Evolutionary conservation across 2,888 invertebrate species (phyloP), one percentile per base, ranked within the genome.

Genomic region (Aromia moschata): DNA sequence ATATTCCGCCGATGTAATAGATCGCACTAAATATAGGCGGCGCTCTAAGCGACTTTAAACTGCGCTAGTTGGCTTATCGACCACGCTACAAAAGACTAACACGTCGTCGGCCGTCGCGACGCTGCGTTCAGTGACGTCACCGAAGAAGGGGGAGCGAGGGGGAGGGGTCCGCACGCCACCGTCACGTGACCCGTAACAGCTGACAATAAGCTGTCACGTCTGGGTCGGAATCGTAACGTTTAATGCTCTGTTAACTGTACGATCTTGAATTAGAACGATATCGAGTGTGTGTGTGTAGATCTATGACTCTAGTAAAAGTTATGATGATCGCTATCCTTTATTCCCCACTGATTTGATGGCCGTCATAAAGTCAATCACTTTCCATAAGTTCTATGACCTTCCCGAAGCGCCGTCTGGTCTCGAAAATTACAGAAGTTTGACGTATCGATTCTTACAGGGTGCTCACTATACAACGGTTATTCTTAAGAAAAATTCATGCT

Each of bases 101-200:
- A 59, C 64, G 59, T 57, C 57, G 64, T 45, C 37, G 65, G 68
- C 58, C 68, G 65, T 68, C 68, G 68, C 64, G 65, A 61, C 65
- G 64, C 63, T 64, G 57, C 37, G n/a, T n/a, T n/a, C n/a, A n/a
- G n/a, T 65, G 65, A 68, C 68, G 68, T 68, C 68, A 68, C 58
- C 31, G 41, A 33, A n/a, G n/a, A n/a, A n/a, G n/a, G n/a, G n/a
- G n/a, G n/a, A n/a, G n/a, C n/a, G n/a, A n/a, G n/a, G n/a, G n/a
- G n/a, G n/a, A n/a, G n/a, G n/a, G n/a, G n/a, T n/a, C 4, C 40
- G 51, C 68, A 68, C 68, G 68, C 68, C 46, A 65, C 43, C 44
- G 60, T 68, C 65, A 68, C 65, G 64, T 65, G 64, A 49, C 47
- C n/a, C n/a, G 5, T 46, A 68, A 65, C 68, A 68, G 65, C 65